phyloP scores from a whole-genome alignment of 2,113 vertebrate genomes.

The Leptosomus discolor region DNA sequence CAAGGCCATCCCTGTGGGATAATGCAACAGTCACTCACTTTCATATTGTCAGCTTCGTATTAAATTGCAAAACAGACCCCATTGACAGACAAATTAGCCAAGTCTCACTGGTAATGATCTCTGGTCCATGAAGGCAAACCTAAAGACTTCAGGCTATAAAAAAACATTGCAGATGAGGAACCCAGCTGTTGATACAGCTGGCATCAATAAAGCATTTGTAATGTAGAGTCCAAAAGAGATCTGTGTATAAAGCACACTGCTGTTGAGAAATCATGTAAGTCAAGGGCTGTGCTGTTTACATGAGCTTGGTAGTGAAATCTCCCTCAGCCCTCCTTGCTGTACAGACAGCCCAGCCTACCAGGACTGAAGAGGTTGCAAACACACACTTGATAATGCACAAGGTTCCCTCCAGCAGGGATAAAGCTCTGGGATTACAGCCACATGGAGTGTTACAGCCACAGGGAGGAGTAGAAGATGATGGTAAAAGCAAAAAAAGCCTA shows the following conservation, averaged over 20 bases:
- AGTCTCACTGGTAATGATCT: conserved; percentile 46
- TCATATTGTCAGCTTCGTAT: not conserved
- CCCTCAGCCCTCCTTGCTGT: not conserved
- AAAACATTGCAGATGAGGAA: conserved; percentile 30
- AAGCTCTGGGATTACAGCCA: not conserved
- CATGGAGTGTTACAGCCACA: not conserved
- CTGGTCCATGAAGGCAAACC: conserved; percentile 47
- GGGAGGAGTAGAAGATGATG: not conserved
- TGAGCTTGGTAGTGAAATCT: not conserved
- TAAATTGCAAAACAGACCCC: not conserved
- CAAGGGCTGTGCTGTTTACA: conserved; percentile 7
- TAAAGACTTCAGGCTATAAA: conserved; percentile 53
- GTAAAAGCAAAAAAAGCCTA: not conserved
- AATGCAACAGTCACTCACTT: not conserved
- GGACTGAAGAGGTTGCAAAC: conserved; percentile 4
- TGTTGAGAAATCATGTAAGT: conserved; percentile 22
- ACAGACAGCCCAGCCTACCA: not conserved
- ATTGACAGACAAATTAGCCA: conserved; percentile 53
- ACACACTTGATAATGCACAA: not conserved
- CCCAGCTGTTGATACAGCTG: conserved; percentile 55
- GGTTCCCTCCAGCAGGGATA: not conserved
- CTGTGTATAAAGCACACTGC: not conserved
- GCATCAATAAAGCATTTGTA: conserved; percentile 43
- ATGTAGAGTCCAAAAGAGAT: conserved; percentile 13
- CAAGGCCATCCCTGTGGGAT: not conserved